Base-by-base conservation (phyloP, 2,113 vertebrate genomes). In the Hipposideros armiger region DNA sequence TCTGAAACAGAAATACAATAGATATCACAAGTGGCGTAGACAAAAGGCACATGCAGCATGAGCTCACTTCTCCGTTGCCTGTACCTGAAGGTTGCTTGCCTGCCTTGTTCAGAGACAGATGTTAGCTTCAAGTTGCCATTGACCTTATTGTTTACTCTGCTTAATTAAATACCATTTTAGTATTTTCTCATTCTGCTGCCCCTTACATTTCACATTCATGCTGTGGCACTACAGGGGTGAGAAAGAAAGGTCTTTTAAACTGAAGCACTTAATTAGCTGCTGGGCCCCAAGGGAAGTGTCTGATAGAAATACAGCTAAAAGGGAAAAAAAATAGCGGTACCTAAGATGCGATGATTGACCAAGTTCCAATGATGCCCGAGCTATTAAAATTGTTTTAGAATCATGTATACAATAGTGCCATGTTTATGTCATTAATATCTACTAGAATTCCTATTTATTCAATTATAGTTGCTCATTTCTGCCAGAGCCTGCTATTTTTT, bases 221-320 rank as follows among this genome's bases (percentile, higher is more conserved):
- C 87, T 83, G 82, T 0, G 11, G 67, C 90, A 87, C 95, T 14
- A 73, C 56, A 36, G 54, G 64, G 73, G 50, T 88, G 62, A 86
- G n/a, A 80, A 94, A 78, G 83, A 60, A 87, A 83, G 42, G 78
- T 73, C 83, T 96, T 95, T 77, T 15, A 87, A 77, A 91, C 32
- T 7, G 20, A 91, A 90, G 78, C 42, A 16, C 78, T 93, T 96
- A 95, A 96, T 97, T 97, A 95, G 83, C 73, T 96, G 36, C 11
- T 2, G 3, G 92, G 32, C 67, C 77, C 62, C 60, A 6, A 5
- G 30, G 52, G 73, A 91, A 89, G 66, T 42, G 2, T 69, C 52
- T 7, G 93, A 96, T 93, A 70, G 90, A 96, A 93, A 64, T 11
- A 58, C 40, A 87, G 22, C 82, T 67, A 24, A 83, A 92, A 87